phyloP scores from a whole-genome alignment of 2,888 invertebrate species.

The Branchinecta sandiegonensis region DNA sequence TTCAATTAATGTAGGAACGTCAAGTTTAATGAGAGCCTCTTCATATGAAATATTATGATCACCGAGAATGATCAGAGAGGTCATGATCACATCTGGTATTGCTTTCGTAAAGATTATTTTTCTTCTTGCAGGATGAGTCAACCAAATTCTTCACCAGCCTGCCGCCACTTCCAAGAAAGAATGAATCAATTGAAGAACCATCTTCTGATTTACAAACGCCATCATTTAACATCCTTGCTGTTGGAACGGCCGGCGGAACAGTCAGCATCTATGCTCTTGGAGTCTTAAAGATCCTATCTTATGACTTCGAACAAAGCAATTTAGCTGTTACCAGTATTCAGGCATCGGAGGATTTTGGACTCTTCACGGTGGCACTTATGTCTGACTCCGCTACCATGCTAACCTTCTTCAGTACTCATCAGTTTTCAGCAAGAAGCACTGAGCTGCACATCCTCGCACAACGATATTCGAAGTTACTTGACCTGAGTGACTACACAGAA shows the following conservation, averaged over 20 bases:
- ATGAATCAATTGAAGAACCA: not conserved
- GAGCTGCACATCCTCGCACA: conserved; percentile 57
- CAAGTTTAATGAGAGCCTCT: too few species aligned
- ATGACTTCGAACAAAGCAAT: not conserved
- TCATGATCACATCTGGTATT: too few species aligned
- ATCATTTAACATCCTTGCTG: conserved; percentile 44
- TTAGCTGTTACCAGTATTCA: not conserved
- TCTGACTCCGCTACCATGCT: conserved; percentile 19
- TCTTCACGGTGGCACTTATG: conserved; percentile 13
- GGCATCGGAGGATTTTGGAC: not conserved
- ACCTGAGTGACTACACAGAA: conserved; percentile 52
- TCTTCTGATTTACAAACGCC: conserved; percentile 16
- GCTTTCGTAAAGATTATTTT: not conserved
- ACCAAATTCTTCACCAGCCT: conserved; percentile 39
- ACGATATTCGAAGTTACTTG: conserved; percentile 54
- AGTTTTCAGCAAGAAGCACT: conserved; percentile 48
- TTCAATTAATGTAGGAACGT: too few species aligned
- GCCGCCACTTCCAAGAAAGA: conserved; percentile 33
- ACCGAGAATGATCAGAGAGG: too few species aligned
- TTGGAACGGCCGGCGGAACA: conserved; percentile 59
- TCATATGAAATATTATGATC: too few species aligned
- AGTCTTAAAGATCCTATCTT: conserved; percentile 40
- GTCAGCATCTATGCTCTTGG: conserved; percentile 60
- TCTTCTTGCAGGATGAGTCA: conserved; percentile 33
- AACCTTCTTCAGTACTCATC: conserved; percentile 43